Evolutionary conservation across 2,888 invertebrate genomes (phyloP), one percentile per base, ranked within the genome.

Genomic region (Ochropleura plecta): DNA sequence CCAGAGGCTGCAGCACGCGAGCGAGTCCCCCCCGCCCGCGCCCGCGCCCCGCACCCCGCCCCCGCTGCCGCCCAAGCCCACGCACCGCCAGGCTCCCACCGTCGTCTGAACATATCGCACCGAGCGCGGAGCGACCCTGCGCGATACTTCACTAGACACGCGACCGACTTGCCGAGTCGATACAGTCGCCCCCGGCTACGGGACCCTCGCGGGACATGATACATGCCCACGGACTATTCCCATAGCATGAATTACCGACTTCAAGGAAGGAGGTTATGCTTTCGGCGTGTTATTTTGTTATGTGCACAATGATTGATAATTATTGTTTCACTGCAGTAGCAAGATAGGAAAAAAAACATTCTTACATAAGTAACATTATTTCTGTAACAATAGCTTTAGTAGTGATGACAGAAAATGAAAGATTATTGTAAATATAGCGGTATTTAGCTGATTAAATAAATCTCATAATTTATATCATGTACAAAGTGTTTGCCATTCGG

Each of bases 11-110:
- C 91, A 89, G 76, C 83, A 69, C 60, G 83, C 68, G 68, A 12
- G 65, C 18, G 66, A 20, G 1, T 30, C 72, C 0, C 6, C 85
- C 0, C 81, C 81, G 0, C 67, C 73, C 2, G 5, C 60, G 60
- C 44, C 88, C 16, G 71, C 88, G 4, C 12, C 55, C 5, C 92
- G 93, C 86, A 89, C 91, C 0, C 95, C 94, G 8, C 95, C 94
- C 42, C 95, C 94, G 8, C 91, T 93, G 51, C 95, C 95, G 8
- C 95, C 95, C 65, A 95, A 94, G 67, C 95, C 95, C 9, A 20
- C 92, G 5, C 92, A 89, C 53, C 84, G 94, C 10, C 72, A 89
- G 44, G 88, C 93, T 7, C 94, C 95, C 81, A 93, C 95, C 5
- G 88, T 93, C 79, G 94, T 93, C 53, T 94, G 93, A 94, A 59